Conservation (phyloP, 2,888 invertebrate genomes). For the Metellina segmentata region DNA sequence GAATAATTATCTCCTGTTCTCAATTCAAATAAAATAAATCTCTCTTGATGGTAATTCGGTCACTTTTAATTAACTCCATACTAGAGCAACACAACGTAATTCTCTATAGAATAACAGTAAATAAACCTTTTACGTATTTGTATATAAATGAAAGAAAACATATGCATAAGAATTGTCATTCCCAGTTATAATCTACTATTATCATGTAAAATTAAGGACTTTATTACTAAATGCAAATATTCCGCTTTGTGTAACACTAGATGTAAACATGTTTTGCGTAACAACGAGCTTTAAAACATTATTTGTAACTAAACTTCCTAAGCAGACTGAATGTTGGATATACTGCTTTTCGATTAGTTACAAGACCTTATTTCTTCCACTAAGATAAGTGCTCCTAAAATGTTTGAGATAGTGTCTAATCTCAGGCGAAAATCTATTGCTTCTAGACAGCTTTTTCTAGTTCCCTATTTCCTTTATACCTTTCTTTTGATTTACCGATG, state of each 20-base stretch:
- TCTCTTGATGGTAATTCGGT: too few relatives aligned
- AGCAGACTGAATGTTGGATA: neutral
- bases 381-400: neutral
- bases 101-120: too few relatives aligned
- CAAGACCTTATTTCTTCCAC: neutral
- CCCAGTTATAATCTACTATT: neutral
- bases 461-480: neutral
- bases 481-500: neutral
- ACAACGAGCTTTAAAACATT: too few relatives aligned
- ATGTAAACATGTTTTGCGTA: too few relatives aligned
- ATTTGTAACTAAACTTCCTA: too few relatives aligned
- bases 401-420: neutral
- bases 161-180: neutral
- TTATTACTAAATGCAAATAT: neutral
- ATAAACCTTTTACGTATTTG: too few relatives aligned
- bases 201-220: neutral
- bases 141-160: too few relatives aligned
- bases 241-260: neutral
- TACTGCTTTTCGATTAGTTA: neutral
- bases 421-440: neutral
- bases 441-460: neutral
- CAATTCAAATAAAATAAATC: too few relatives aligned
- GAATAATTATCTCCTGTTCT: too few relatives aligned
- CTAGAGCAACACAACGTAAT: too few relatives aligned
- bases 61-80: too few relatives aligned